Evolutionary conservation across 2,888 invertebrate genomes (phyloP), one percentile per base, ranked within the genome.

Genomic region (Ethmia dodecea): DNA sequence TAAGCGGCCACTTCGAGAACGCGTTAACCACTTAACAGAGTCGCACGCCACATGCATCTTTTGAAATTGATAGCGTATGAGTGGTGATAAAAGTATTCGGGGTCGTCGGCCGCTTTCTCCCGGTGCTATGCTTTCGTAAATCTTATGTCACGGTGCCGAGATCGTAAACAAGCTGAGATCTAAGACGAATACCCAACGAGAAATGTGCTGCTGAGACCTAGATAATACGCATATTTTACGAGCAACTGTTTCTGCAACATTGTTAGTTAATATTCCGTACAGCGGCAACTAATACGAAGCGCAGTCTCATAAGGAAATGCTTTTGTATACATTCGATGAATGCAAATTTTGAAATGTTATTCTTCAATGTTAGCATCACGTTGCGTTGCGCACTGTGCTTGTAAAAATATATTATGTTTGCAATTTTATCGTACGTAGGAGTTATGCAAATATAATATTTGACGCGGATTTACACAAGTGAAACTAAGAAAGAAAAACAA

Each of bases 51-150:
- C 54, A 56, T 57, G 58, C 49, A 50, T 61, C 58, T 61, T 58
- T 60, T 60, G 52, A 63, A 64, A 61, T 57, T 54, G 56, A 57
- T 60, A 52, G 58, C 53, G 47, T 57, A n/a, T n/a, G n/a, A n/a
- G 50, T 53, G 51, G 43, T 60, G 66, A 68, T 70, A 65, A 63
- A 58, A 46, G 43, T 57, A 35, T 41, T 56, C 57, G 59, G 60
- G 74, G 72, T 76, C 70, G 60, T 57, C 59, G 68, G 42, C 68
- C 75, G 73, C 78, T 78, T 78, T 79, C 79, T 74, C 73, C 53
- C 46, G 55, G 55, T 52, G 59, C 46, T 61, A 57, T 60, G 60
- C 61, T 62, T 63, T 61, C 60, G 56, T 62, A 60, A 56, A 61
- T 66, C 58, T 77, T 76, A 76, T 71, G 66, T 75, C 68, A 76